Conservation (phyloP, 2,888 invertebrate genomes). For the Aleiodes leptofemur region DNA sequence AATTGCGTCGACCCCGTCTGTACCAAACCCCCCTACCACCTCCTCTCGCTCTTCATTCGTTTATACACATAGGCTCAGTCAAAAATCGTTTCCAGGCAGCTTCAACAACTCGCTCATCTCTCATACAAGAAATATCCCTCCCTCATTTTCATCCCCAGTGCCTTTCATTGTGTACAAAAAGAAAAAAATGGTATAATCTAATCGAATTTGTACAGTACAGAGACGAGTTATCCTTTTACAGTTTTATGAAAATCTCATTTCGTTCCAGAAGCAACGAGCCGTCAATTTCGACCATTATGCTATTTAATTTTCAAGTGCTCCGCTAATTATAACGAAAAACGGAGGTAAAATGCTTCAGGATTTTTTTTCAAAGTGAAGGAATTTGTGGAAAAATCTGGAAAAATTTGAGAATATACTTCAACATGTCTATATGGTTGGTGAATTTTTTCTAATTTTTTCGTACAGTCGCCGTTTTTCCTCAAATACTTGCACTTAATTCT, state of each 20-base stretch:
- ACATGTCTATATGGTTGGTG: no score
- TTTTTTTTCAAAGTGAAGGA: no score
- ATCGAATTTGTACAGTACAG: slow-evolving; percentile 16
- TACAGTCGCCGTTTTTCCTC: no score
- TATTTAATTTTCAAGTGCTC: no score
- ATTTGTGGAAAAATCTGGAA: no score
- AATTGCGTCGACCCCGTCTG: slow-evolving; percentile 71
- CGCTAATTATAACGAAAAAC: no score
- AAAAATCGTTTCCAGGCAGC: slow-evolving; percentile 8
- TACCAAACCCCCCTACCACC: slow-evolving; percentile 32
- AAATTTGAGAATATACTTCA: no score
- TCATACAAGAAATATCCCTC: background rate
- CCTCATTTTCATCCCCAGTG: background rate
- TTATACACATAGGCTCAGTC: slow-evolving; percentile 20
- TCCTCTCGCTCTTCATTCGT: slow-evolving; percentile 4
- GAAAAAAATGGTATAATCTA: slow-evolving; percentile 8
- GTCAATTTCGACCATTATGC: no score
- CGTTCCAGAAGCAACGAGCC: no score
- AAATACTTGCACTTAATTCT: no score
- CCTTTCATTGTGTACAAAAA: background rate
- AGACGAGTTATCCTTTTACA: slow-evolving; percentile 10
- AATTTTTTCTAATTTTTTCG: no score
- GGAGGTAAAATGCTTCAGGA: no score
- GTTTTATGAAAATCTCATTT: slow-evolving; percentile 1
- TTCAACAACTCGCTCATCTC: slow-evolving; percentile 21